A percentile compares a stretch with the other conserved stretches of the same genome.
phyloP scores from a whole-genome alignment of 2,797 vertebrate species.

The Halcyon chelicuti region DNA sequence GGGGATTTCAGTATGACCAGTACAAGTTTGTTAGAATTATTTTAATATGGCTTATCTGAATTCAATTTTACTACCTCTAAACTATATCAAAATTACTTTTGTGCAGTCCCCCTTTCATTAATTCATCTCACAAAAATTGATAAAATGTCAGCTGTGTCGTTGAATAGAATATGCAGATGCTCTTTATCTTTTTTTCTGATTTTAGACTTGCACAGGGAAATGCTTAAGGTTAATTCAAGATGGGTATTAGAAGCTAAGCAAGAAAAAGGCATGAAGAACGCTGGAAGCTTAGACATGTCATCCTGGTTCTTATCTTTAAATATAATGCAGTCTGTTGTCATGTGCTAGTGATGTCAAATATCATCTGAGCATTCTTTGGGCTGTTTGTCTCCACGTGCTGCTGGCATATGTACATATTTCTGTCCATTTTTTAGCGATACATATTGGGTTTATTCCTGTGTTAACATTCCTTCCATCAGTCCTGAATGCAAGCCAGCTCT shows the following conservation, averaged over 20 bases:
- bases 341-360: slow-evolving; percentile 25
- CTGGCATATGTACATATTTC: background rate
- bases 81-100: background rate
- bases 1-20: background rate
- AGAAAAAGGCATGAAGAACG: background rate
- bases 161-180: background rate
- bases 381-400: background rate
- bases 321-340: slow-evolving; percentile 23
- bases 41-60: background rate
- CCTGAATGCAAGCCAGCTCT: background rate
- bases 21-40: background rate
- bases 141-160: background rate
- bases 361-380: slow-evolving; percentile 27
- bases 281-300: background rate
- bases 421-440: background rate
- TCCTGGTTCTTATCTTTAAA: slow-evolving; percentile 24
- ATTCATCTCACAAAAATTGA: background rate
- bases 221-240: background rate
- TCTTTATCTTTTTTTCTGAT: background rate
- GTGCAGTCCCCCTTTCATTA: background rate
- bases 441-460: background rate
- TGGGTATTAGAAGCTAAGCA: background rate
- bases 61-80: background rate
- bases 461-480: background rate
- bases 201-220: background rate